Conservation (phyloP, 2,888 invertebrate genomes). For the Torymus auratus region DNA sequence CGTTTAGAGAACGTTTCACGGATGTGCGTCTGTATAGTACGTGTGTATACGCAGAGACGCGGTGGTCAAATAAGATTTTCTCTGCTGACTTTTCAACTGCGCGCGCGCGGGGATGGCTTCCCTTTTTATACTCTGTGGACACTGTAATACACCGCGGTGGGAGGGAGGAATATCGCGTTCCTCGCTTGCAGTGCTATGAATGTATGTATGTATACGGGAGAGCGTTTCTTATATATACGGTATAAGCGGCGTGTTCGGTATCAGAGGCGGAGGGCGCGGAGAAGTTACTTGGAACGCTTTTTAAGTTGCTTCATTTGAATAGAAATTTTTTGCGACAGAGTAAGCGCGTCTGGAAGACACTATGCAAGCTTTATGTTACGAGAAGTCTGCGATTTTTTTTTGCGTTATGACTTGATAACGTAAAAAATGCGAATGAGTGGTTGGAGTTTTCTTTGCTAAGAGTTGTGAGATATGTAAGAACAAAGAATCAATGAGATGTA, state of each 20-base stretch:
- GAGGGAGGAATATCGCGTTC: background rate
- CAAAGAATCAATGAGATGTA: no score
- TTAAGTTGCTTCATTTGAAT: slow-evolving; percentile 27
- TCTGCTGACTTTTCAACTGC: slow-evolving; percentile 38
- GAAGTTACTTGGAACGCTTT: slow-evolving; percentile 14
- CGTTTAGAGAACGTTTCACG: slow-evolving; percentile 3
- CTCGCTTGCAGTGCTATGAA: background rate
- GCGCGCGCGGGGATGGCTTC: background rate
- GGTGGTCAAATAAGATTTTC: slow-evolving; percentile 32
- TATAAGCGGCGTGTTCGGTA: no score
- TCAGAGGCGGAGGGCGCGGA: no score
- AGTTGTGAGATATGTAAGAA: no score
- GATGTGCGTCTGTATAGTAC: background rate
- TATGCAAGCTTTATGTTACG: no score
- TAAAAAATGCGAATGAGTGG: no score
- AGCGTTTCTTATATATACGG: background rate
- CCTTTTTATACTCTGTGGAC: slow-evolving; percentile 12
- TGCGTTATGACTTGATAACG: no score
- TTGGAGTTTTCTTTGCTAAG: no score
- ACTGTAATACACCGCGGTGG: background rate
- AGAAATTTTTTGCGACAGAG: background rate
- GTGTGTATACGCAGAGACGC: background rate
- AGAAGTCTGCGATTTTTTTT: no score
- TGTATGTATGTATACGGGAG: background rate
- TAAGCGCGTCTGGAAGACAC: no score